Conservation (phyloP, 1,140 invertebrate genomes). For the Antheraea mylitta region DNA sequence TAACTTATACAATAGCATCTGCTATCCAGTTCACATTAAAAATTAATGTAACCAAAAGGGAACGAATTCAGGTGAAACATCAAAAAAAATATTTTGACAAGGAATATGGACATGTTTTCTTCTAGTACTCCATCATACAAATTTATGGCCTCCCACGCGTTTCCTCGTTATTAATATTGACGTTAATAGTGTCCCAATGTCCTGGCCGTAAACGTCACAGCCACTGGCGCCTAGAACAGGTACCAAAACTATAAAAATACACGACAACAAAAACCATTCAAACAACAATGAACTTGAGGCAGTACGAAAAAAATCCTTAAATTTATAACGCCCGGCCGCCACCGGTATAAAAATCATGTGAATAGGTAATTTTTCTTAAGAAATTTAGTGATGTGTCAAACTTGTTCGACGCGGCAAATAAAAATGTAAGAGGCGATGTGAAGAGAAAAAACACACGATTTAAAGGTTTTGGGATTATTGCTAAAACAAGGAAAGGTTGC, state of each 20-base stretch:
- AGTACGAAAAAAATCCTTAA: conserved; percentile 52
- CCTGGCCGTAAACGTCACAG: conserved; percentile 71
- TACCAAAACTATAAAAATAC: conserved; percentile 59
- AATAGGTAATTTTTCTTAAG: conserved; percentile 74
- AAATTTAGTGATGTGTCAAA: conserved; percentile 78
- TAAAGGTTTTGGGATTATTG: conserved; percentile 68
- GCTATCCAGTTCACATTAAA: not conserved
- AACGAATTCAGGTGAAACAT: conserved; percentile 8
- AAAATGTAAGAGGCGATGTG: conserved; percentile 64
- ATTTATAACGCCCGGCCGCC: conserved; percentile 74
- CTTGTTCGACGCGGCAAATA: conserved; percentile 73
- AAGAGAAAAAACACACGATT: conserved; percentile 43
- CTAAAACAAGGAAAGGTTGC: conserved; percentile 77
- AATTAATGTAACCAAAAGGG: conserved; percentile 3
- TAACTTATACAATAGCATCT: not conserved
- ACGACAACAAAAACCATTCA: conserved; percentile 51
- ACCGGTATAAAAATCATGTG: conserved; percentile 67
- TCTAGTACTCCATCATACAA: conserved; percentile 43
- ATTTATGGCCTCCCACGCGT: conserved; percentile 64
- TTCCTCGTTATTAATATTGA: conserved; percentile 73
- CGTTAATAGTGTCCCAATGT: conserved; percentile 74
- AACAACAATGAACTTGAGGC: conserved; percentile 57
- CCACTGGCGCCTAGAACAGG: conserved; percentile 74
- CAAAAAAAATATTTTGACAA: conserved; percentile 67
- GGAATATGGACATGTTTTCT: conserved; percentile 40